Percentiles rank a stretch among this genome's conserved stretches.
Evolutionary conservation across 2,113 vertebrate species (phyloP).

Genomic region (Platichthys flesus): DNA sequence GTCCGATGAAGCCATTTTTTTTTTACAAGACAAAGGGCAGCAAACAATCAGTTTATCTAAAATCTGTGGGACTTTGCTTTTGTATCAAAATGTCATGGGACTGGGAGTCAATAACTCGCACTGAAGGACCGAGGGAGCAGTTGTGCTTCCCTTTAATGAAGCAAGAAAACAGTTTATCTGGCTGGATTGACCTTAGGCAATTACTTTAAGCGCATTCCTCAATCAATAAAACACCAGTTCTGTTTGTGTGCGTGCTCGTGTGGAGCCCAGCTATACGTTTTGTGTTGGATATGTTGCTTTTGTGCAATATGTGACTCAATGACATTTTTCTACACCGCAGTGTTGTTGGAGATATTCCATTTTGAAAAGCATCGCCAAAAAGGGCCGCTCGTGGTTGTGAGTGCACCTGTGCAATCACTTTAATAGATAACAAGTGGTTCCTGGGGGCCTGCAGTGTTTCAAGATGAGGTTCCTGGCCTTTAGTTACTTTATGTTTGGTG

Average conservation of each 20-base stretch:
- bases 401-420: not conserved
- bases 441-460: not conserved
- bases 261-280: not conserved
- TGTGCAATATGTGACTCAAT: not conserved
- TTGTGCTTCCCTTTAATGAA: constrained; percentile 73
- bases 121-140: constrained; percentile 69
- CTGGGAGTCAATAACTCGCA: constrained; percentile 68
- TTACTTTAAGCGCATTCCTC: constrained; percentile 73
- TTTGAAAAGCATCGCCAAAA: not conserved
- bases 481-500: constrained; percentile 19
- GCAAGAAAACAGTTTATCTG: constrained; percentile 76
- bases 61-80: constrained; percentile 54
- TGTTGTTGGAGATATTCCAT: not conserved
- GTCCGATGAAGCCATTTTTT: constrained; percentile 40
- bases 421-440: constrained; percentile 11
- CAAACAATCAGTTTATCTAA: constrained; percentile 56
- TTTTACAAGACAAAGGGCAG: constrained; percentile 57
- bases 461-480: not conserved
- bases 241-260: constrained; percentile 1
- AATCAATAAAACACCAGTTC: constrained; percentile 69
- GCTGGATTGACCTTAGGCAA: constrained; percentile 72
- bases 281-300: not conserved
- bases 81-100: constrained; percentile 73
- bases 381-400: not conserved
- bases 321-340: not conserved